Base-by-base conservation (phyloP, 2,797 vertebrate genomes). In the Leptodactylus fallax region DNA sequence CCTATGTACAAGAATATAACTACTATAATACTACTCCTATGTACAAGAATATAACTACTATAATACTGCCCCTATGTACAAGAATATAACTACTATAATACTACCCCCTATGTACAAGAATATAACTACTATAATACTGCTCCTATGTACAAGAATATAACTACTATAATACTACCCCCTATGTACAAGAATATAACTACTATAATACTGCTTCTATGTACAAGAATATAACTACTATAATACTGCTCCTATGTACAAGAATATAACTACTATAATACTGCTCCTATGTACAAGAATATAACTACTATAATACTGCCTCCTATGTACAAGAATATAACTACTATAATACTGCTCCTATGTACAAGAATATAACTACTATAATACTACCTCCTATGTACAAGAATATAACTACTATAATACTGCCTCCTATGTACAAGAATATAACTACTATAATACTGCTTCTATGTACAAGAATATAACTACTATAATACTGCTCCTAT, bases 261-360 rank as follows among this genome's bases (percentile, higher is more conserved):
- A 65, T 65, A 65, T 25, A 65, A 65, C 61, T 65, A 13, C 61
- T 65, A 65, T 65, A 65, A 65, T 65, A 65, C 61, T 65, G 61
- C 61, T 12, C 21, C 61, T 65, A 65, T 65, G 12, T 65, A 65
- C 61, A 65, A 65, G 61, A 65, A 65, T 65, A 65, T 65, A 65
- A 65, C 61, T 65, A 65, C 61, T 65, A 65, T 65, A 65, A 65
- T 65, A 65, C 61, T 23, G 21, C 61, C 61, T 12, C 61, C 61
- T 65, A 65, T 65, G 12, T 65, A 65, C 61, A 65, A 65, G 61
- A 65, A 65, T 65, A 65, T 23, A 65, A 65, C n/a, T 65, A 65
- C n/a, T 58, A 58, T 58, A 58, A 58, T 58, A 58, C 56, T 58
- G 56, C 56, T 17, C 16, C 56, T 58, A 58, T 58, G 16, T 6